Conservation (phyloP, 2,888 invertebrate genomes). For the Coenonympha glycerion region DNA sequence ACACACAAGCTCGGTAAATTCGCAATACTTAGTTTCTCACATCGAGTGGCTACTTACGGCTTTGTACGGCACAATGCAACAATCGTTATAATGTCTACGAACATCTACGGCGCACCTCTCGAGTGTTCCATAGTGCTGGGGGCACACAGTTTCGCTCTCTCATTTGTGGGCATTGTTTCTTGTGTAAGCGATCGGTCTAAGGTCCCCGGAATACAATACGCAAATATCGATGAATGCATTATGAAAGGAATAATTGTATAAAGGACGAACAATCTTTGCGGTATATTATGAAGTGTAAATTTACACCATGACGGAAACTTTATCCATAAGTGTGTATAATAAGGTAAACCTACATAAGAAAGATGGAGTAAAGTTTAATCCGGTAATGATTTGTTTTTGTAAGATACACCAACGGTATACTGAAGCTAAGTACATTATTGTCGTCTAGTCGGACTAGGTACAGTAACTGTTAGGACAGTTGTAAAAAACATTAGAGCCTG, state of each 20-base stretch:
- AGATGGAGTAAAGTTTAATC: too few species aligned
- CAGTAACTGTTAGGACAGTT: too few species aligned
- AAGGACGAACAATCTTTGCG: background rate
- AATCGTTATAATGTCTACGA: conserved; percentile 55
- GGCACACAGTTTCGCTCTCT: conserved; percentile 44
- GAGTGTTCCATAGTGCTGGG: conserved; percentile 44
- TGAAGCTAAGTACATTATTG: too few species aligned
- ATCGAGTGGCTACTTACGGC: conserved; percentile 45
- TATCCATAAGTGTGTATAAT: too few species aligned
- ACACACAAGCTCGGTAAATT: conserved; percentile 45
- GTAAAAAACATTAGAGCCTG: too few species aligned
- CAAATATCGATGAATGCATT: conserved; percentile 12
- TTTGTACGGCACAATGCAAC: conserved; percentile 62
- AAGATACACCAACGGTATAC: too few species aligned
- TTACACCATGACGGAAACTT: background rate
- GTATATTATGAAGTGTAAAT: background rate
- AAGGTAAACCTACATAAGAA: too few species aligned
- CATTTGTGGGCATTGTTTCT: conserved; percentile 40
- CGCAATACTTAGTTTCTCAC: conserved; percentile 69
- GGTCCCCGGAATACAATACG: conserved; percentile 10
- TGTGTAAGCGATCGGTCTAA: conserved; percentile 48
- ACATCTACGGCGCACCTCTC: conserved; percentile 42
- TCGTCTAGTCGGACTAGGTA: too few species aligned
- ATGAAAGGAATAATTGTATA: conserved; percentile 2
- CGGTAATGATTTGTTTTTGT: too few species aligned